phyloP scores from a whole-genome alignment of 2,888 invertebrate genomes.

The Capitulum mitella region DNA sequence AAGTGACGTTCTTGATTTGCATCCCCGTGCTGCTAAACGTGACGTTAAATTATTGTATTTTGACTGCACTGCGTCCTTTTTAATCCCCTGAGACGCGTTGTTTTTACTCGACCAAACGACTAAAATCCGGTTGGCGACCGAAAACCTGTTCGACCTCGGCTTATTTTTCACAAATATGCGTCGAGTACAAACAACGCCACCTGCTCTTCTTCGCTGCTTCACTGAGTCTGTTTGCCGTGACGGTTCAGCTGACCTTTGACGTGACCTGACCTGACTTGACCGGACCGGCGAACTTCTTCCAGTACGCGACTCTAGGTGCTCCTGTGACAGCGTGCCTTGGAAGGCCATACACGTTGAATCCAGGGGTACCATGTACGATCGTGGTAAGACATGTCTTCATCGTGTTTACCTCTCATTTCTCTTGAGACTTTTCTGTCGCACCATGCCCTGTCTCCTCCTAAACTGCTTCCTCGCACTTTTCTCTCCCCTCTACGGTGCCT shows the following conservation, averaged over 20 bases:
- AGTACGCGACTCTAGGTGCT: constrained; percentile 2
- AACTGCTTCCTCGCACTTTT: no score
- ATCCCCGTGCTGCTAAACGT: not conserved
- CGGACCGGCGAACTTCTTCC: constrained; percentile 1
- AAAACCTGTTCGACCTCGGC: no score
- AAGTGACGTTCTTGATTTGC: not conserved
- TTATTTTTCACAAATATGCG: not conserved
- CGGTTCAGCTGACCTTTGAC: not conserved
- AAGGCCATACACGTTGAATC: constrained; percentile 2
- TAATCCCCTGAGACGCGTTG: not conserved
- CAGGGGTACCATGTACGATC: not conserved
- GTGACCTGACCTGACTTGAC: constrained; percentile 23
- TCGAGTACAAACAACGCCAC: not conserved
- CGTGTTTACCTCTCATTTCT: not conserved
- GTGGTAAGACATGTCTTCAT: not conserved
- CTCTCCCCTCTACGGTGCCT: no score
- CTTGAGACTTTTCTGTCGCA: no score
- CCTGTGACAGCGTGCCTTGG: constrained; percentile 23
- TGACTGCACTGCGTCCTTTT: not conserved
- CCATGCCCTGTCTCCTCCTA: no score
- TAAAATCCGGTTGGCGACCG: no score
- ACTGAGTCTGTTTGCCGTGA: not conserved
- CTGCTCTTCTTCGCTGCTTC: not conserved
- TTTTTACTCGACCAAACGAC: not conserved
- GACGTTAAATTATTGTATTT: not conserved